Evolutionary conservation across 2,113 vertebrate species (phyloP).

Genomic region (Chitala chitala): DNA sequence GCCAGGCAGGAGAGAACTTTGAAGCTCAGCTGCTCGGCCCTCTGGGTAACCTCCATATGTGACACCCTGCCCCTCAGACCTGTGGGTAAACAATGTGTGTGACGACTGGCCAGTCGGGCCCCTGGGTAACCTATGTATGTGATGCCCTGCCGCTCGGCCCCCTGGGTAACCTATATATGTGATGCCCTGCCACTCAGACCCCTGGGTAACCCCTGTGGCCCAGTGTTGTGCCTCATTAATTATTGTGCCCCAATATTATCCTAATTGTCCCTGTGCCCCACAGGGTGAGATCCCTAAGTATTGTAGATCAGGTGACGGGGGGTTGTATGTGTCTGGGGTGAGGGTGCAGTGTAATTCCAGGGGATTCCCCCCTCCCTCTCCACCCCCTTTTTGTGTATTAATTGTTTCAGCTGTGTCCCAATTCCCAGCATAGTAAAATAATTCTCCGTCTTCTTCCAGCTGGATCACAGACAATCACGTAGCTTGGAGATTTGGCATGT

Average conservation of each 20-base stretch:
- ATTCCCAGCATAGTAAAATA: conserved; percentile 53
- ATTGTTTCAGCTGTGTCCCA: conserved; percentile 64
- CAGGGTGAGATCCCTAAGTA: not conserved
- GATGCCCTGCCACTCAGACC: too few relatives aligned
- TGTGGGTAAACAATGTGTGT: not conserved
- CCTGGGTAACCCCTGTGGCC: not conserved
- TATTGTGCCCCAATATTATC: not conserved
- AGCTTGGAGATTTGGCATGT: conserved; percentile 79
- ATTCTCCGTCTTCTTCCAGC: conserved; percentile 56
- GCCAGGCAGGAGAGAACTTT: not conserved
- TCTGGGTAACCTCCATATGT: conserved; percentile 1
- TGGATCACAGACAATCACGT: conserved; percentile 68
- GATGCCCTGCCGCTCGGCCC: too few relatives aligned
- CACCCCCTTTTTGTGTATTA: conserved; percentile 47
- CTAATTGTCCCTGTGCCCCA: conserved; percentile 5
- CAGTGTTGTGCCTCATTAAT: not conserved
- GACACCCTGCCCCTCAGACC: not conserved
- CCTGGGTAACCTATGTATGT: too few relatives aligned
- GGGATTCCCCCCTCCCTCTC: too few relatives aligned
- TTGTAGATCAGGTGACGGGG: not conserved
- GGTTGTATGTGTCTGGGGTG: not conserved
- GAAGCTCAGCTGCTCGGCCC: not conserved
- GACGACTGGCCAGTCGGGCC: too few relatives aligned
- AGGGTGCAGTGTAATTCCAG: not conserved
- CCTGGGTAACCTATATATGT: not conserved